A percentile compares a stretch with the other conserved stretches of the same genome.
phyloP scores from a whole-genome alignment of 2,113 vertebrate species.

The Anarrhichthys ocellatus region DNA sequence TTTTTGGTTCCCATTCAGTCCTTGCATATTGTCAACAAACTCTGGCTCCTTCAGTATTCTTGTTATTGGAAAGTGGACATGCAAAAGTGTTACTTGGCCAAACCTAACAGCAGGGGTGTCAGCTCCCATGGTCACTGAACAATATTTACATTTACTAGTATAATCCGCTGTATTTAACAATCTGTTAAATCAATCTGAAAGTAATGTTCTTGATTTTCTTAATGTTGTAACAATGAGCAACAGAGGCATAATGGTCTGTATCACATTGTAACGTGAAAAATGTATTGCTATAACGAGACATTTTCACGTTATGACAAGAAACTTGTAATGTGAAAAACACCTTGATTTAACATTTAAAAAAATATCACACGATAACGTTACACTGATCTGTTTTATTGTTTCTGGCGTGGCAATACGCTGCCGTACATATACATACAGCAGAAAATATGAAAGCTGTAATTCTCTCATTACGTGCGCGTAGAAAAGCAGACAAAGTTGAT shows the following conservation, averaged over 20 bases:
- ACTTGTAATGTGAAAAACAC: no score
- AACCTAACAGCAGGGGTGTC: conserved; percentile 32
- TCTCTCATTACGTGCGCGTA: conserved; percentile 5
- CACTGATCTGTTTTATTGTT: not conserved
- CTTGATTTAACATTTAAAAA: not conserved
- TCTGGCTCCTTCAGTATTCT: conserved; percentile 39
- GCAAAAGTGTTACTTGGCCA: conserved; percentile 21
- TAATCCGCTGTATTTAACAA: conserved; percentile 10
- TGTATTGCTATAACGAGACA: no score
- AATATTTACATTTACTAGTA: conserved; percentile 25
- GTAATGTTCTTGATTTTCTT: not conserved
- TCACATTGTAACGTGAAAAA: no score
- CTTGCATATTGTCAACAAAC: conserved; percentile 38
- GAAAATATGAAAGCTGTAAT: not conserved
- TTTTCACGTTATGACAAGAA: no score
- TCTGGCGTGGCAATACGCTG: not conserved
- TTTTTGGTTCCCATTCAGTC: conserved; percentile 31
- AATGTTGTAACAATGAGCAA: not conserved
- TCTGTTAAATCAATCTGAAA: not conserved
- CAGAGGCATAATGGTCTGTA: no score
- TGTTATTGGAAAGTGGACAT: conserved; percentile 30
- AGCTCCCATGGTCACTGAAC: conserved; percentile 30
- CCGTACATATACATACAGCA: not conserved
- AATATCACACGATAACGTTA: not conserved
- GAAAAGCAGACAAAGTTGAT: not conserved